Evolutionary conservation across 2,113 vertebrate species (phyloP).

Genomic region (Dunckerocampus dactyliophorus): DNA sequence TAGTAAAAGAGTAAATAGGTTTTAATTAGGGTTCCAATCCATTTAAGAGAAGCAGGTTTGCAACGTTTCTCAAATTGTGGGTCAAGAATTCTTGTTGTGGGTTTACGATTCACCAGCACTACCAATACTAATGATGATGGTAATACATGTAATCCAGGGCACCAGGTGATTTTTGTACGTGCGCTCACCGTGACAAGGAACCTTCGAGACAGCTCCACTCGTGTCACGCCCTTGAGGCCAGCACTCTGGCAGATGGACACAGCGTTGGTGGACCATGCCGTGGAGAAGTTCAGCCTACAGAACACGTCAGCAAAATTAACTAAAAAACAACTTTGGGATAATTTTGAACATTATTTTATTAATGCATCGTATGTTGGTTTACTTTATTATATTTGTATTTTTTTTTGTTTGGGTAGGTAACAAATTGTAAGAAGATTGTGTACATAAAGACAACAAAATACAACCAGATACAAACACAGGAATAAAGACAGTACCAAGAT

Average conservation of each 20-base stretch:
- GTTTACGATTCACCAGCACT: no score
- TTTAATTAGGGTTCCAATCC: no score
- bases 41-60: no score
- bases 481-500: not conserved
- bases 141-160: not conserved
- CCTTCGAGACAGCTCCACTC: slow-evolving; percentile 81
- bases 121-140: not conserved
- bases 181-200: slow-evolving; percentile 80
- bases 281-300: slow-evolving; percentile 86
- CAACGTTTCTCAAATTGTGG: no score
- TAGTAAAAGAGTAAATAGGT: no score
- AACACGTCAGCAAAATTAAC: not conserved
- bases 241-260: slow-evolving; percentile 82
- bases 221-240: slow-evolving; percentile 72
- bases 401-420: no score
- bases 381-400: no score
- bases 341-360: not conserved
- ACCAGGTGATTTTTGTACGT: not conserved
- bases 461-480: no score
- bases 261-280: slow-evolving; percentile 82
- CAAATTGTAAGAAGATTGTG: no score
- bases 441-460: no score
- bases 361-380: no score
- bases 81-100: no score
- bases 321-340: not conserved